Evolutionary conservation across 2,888 invertebrate genomes (phyloP).

Genomic region (Hemistola chrysoprasaria): DNA sequence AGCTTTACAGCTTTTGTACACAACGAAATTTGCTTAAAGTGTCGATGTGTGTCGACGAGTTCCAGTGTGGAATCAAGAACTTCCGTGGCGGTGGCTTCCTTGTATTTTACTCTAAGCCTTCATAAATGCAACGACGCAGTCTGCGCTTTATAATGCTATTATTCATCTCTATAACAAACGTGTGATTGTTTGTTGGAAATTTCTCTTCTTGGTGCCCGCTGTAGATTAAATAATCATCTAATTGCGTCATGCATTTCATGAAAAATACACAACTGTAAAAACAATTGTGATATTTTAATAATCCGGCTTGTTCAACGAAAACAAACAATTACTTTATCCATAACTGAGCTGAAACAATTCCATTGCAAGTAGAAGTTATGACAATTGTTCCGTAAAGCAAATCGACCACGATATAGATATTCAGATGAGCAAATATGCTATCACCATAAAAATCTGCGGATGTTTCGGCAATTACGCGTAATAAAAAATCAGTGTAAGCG

Average conservation of each 20-base stretch:
- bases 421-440: conserved; percentile 22
- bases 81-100: conserved; percentile 10
- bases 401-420: conserved; percentile 20
- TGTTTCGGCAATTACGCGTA: conserved; percentile 31
- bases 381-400: conserved; percentile 16
- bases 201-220: no score
- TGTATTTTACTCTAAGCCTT: conserved; percentile 9
- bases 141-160: not conserved
- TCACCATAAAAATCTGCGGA: conserved; percentile 26
- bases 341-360: conserved; percentile 12
- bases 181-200: no score
- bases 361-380: conserved; percentile 7
- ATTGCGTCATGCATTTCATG: no score
- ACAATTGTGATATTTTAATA: no score
- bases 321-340: not conserved
- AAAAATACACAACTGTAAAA: no score
- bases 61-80: conserved; percentile 15
- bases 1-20: conserved; percentile 43
- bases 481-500: conserved; percentile 32
- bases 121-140: conserved; percentile 6
- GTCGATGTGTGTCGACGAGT: conserved; percentile 20
- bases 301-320: no score
- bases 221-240: no score
- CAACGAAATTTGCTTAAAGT: conserved; percentile 28
- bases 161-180: not conserved